Evolutionary conservation across 1,140 invertebrate genomes (phyloP), one percentile per base, ranked within the genome.

Genomic region (Papilio helenus): DNA sequence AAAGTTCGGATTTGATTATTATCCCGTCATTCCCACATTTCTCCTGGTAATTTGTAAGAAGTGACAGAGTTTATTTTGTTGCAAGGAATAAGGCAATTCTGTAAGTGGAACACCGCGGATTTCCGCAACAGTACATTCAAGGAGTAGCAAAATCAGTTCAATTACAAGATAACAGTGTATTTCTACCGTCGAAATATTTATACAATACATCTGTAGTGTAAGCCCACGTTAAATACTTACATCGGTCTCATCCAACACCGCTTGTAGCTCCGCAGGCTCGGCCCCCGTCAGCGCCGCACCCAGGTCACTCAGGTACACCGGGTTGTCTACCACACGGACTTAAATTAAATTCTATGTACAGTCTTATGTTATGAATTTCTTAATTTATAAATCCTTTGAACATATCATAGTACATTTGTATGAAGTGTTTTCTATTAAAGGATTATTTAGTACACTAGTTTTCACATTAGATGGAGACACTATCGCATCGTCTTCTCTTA

Each of bases 291-390:
- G 95, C 4, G 99, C 98, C 12, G 99, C 99, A 58, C 99, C 99
- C 44, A 99, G 95, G 95, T 99, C 99, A 86, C 98, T 98, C 14
- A 99, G 95, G 94, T 99, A 99, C 26, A 99, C 98, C n/a, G 99
- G 99, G 95, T 99, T 99, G 93, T 99, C 99, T 29, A 99, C 98
- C 20, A 99, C 98, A 83, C 98, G 95, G 86, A 23, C 61, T 71
- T 51, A 80, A 29, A 72, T 18, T 77, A 77, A 68, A 49, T 39
- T 44, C 79, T 96, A 96, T 83, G 97, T 95, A 16, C 97, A 77
- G 85, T 76, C 76, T 77, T 72, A 61, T 34, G 4, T 58, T 49
- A 73, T 12, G 58, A 68, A 51, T 55, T 51, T 79, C 49, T 39
- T 81, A 20, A 49, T 78, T 73, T 79, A 61, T 49, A 79, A 46